phyloP scores from a whole-genome alignment of 2,888 invertebrate species.

The Drosophila neonasuta region DNA sequence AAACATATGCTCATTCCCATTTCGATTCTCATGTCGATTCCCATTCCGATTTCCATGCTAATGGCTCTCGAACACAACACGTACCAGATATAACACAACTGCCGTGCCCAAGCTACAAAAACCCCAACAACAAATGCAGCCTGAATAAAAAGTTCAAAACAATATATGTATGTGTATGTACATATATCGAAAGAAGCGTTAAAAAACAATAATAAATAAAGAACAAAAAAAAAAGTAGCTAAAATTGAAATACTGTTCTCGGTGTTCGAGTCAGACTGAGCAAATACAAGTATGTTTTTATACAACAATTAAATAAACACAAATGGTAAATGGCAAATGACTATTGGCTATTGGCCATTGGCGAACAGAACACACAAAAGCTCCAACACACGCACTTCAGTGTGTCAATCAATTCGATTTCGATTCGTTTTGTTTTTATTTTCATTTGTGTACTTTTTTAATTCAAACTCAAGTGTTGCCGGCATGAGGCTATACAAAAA shows the following conservation, averaged over 20 bases:
- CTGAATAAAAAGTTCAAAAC: conserved; percentile 23
- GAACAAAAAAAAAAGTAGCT: conserved; percentile 9
- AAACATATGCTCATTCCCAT: conserved; percentile 9
- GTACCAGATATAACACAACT: conserved; percentile 38
- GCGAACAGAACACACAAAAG: conserved; percentile 34
- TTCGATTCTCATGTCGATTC: conserved; percentile 12
- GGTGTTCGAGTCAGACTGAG: conserved; percentile 30
- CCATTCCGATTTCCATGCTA: conserved; percentile 20
- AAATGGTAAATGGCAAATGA: conserved; percentile 51
- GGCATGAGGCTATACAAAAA: conserved; percentile 21
- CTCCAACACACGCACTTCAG: conserved; percentile 44
- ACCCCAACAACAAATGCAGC: conserved; percentile 8
- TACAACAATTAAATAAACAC: conserved; percentile 63
- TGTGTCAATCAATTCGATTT: conserved; percentile 48
- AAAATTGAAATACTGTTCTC: conserved; percentile 44
- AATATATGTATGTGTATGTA: neutral
- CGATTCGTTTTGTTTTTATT: conserved; percentile 5
- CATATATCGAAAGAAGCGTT: conserved; percentile 1
- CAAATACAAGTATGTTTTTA: conserved; percentile 48
- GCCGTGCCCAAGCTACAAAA: conserved; percentile 51
- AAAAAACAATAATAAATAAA: neutral
- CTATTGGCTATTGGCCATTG: no score
- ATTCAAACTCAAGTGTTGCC: conserved; percentile 41
- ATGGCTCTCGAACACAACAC: conserved; percentile 50
- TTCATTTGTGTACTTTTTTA: neutral